Evolutionary conservation across 2,888 invertebrate genomes (phyloP).

Genomic region (Archips xylosteana): DNA sequence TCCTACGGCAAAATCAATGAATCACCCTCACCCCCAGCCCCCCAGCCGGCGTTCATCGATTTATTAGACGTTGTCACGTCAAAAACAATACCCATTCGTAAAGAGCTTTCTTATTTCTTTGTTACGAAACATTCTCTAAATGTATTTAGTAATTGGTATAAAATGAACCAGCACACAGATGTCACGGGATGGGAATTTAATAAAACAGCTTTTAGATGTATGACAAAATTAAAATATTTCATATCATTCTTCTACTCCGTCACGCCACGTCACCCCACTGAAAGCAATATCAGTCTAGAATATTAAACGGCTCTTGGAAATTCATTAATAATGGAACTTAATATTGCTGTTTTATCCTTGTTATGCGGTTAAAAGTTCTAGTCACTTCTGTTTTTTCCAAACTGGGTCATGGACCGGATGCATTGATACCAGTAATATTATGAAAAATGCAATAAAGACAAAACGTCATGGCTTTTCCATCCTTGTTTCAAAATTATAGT

Average conservation of each 20-base stretch:
- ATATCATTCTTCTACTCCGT: neutral
- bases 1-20: no score
- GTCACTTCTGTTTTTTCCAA: neutral
- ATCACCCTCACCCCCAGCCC: no score
- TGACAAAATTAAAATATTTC: constrained; percentile 6
- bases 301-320: constrained; percentile 1
- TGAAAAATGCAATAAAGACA: no score
- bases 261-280: neutral
- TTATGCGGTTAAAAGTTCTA: neutral
- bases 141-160: neutral
- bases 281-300: constrained; percentile 7
- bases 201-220: neutral
- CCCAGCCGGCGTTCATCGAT: no score
- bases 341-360: neutral
- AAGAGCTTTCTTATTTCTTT: no score
- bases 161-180: neutral
- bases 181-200: constrained; percentile 12
- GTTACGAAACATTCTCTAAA: no score
- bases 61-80: no score
- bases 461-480: no score
- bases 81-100: no score
- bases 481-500: no score
- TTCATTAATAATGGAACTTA: neutral
- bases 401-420: neutral
- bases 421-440: no score